These are phyloP conservation scores for Melolontha melolontha DNA, from an alignment of 2,888 invertebrate genomes.

Conservation along the genomic window DNA sequence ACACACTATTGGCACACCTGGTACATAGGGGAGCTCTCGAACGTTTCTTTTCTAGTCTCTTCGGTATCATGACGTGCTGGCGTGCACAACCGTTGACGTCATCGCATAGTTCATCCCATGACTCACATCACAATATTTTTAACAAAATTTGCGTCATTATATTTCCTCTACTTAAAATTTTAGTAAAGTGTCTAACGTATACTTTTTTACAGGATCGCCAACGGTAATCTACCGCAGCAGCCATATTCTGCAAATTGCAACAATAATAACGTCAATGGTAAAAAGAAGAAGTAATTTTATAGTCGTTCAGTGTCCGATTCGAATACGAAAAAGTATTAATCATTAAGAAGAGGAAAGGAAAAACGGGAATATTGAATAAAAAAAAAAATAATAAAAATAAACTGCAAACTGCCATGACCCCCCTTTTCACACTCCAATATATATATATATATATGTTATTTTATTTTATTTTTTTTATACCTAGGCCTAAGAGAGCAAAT, in stretches of 20 bases:
- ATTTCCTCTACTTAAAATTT: too few species aligned
- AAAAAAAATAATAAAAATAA: conserved; percentile 3
- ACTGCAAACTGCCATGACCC: conserved; percentile 30
- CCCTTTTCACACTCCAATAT: conserved; percentile 13
- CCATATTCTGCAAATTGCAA: conserved; percentile 37
- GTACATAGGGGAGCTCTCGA: too few species aligned
- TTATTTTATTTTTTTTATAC: conserved; percentile 11
- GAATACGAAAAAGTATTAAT: neutral
- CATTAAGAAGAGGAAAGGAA: conserved; percentile 13
- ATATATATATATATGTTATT: conserved; percentile 6
- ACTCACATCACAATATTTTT: too few species aligned
- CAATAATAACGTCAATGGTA: conserved; percentile 44
- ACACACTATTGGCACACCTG: too few species aligned
- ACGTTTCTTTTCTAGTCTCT: too few species aligned
- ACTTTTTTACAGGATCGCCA: conserved; percentile 59
- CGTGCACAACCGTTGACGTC: too few species aligned
- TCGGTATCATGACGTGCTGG: too few species aligned
- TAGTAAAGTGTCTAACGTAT: too few species aligned
- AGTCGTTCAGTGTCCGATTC: neutral
- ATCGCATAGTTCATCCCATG: too few species aligned
- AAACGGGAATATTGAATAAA: neutral
- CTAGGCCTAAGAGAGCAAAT: conserved; percentile 21
- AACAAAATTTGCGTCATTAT: too few species aligned
- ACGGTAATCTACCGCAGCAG: conserved; percentile 60
- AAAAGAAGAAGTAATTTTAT: conserved; percentile 47